Percentiles rank a stretch among this genome's conserved stretches.
These are phyloP conservation scores for Vanessa cardui DNA, from an alignment of 2,888 invertebrate genomes.

Conservation along the genomic window DNA sequence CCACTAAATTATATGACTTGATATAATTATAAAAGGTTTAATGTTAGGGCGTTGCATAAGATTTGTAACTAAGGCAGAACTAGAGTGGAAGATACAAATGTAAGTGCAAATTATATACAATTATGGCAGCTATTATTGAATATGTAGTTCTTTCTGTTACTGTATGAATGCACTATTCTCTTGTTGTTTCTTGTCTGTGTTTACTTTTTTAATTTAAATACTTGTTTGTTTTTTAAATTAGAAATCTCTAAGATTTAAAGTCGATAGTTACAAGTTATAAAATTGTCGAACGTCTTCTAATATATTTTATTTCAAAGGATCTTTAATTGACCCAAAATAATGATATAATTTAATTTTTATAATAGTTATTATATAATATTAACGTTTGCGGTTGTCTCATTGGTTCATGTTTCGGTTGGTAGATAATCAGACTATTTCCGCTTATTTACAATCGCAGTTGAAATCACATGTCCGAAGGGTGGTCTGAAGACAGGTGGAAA, in stretches of 20 bases:
- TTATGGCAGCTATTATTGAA: too few relatives aligned
- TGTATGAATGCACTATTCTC: too few relatives aligned
- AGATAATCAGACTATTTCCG: conserved; percentile 45
- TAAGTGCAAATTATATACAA: neutral
- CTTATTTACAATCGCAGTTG: conserved; percentile 58
- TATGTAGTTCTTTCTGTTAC: too few relatives aligned
- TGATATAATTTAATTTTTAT: too few relatives aligned
- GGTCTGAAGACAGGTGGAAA: conserved; percentile 60
- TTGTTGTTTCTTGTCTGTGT: too few relatives aligned
- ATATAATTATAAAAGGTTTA: neutral
- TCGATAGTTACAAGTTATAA: too few relatives aligned
- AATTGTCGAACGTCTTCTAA: too few relatives aligned
- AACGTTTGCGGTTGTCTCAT: conserved; percentile 16
- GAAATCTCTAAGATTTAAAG: too few relatives aligned
- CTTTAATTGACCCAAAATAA: neutral
- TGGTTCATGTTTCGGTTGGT: conserved; percentile 30
- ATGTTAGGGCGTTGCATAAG: neutral
- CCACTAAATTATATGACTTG: conserved; percentile 12
- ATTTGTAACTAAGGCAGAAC: neutral
- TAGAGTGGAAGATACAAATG: neutral
- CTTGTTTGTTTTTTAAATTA: too few relatives aligned
- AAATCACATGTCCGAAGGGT: conserved; percentile 56
- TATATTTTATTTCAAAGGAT: neutral
- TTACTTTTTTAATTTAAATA: too few relatives aligned
- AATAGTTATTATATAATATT: too few relatives aligned